Evolutionary conservation across 2,113 vertebrate genomes (phyloP).

Genomic region (Recurvirostra avosetta): DNA sequence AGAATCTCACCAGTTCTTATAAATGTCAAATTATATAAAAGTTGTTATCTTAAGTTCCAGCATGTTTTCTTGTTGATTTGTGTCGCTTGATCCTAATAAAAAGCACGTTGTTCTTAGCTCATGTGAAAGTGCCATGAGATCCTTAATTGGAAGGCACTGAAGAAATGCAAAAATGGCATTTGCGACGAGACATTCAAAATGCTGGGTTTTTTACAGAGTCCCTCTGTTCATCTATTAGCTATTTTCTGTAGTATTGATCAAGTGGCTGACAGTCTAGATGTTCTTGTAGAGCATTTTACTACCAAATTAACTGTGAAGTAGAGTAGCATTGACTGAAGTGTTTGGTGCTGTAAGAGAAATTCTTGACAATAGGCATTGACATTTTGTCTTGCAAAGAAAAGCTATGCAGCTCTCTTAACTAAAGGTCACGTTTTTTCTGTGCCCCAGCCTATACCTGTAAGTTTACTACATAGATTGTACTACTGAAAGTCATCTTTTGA

Average conservation of each 20-base stretch:
- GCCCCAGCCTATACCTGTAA: neutral
- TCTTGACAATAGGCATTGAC: constrained; percentile 54
- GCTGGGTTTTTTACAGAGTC: neutral
- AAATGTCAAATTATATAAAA: neutral
- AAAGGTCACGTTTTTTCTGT: neutral
- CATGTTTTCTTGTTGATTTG: constrained; percentile 19
- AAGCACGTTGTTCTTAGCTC: neutral
- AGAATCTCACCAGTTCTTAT: neutral
- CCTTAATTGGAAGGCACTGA: constrained; percentile 17
- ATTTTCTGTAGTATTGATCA: constrained; percentile 14
- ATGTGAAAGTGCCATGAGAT: constrained; percentile 39
- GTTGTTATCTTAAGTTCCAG: neutral
- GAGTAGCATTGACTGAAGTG: constrained; percentile 62
- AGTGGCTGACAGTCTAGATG: constrained; percentile 36
- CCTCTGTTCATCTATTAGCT: neutral
- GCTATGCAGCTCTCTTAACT: constrained; percentile 42
- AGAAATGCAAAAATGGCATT: neutral
- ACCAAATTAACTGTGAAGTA: constrained; percentile 67
- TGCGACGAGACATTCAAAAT: neutral
- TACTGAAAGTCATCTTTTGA: constrained; percentile 65
- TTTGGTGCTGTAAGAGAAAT: constrained; percentile 59
- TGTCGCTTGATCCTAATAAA: constrained; percentile 7
- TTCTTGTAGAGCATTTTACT: constrained; percentile 50
- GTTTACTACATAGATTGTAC: constrained; percentile 54
- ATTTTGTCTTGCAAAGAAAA: constrained; percentile 50